Evolutionary conservation across 1,140 invertebrate species (phyloP), one percentile per base, ranked within the genome.

Genomic region (Tetramorium parvispinum): DNA sequence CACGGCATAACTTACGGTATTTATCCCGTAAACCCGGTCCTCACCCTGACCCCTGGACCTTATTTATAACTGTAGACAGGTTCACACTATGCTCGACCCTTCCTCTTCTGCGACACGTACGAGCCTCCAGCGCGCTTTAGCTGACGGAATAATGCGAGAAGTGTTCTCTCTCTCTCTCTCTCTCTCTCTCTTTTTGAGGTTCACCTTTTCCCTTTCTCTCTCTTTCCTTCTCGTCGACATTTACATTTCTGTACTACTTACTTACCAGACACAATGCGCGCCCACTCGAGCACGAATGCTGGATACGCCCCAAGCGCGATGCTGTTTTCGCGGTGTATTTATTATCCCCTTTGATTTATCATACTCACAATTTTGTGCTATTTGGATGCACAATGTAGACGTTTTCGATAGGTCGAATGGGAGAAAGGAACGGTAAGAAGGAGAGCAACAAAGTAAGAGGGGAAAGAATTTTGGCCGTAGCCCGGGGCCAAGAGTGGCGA

Each of bases 21-120:
- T 93, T 93, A 92, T 92, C 92, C 89, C 91, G 88, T 92, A 91
- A 92, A 92, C 70, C 88, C 89, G 93, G 76, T 89, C 92, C 89
- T 91, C 88, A 75, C 83, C 73, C 88, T 93, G 92, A 93, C 92
- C 92, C 88, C 86, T 59, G 87, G 88, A 81, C 87, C 89, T 93
- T 94, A 94, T 94, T 94, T 94, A 94, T 93, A 93, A 89, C 88
- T 83, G 86, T 85, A 73, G 91, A 93, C 93, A 94, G 92, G 92
- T 94, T 94, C 91, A 91, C 89, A 87, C 83, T 78, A 87, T 75
- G 61, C 75, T 70, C 87, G 85, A 76, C 46, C 51, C 77, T 46
- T 87, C 70, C 43, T 49, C 13, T 43, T 46, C 10, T 32, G 27
- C 68, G 85, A 85, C 82, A 85, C 77, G 77, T 65, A 55, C 32